Base-by-base conservation (phyloP, 2,888 invertebrate genomes). In the Amorpha juglandis region DNA sequence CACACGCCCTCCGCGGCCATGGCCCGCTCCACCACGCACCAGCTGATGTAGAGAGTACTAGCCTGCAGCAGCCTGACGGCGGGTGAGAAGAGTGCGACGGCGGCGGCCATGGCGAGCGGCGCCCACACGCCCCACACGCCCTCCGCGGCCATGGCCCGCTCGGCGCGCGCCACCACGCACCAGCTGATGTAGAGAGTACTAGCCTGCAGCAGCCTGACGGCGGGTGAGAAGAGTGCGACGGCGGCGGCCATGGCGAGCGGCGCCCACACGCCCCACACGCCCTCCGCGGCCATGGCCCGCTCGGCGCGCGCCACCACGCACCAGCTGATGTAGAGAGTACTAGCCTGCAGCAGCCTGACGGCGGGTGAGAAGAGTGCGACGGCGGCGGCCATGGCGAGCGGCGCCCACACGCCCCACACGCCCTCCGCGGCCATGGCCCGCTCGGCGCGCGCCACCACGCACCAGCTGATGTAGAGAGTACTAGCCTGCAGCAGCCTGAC, bases 401-500 rank as follows among this genome's bases (percentile, higher is more conserved):
- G 89, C 50, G 86, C 83, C 90, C 91, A 93, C 21, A 86, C 75
- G 16, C 83, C 77, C 47, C 91, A 90, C 68, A 87, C 87, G 2
- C 91, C 91, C 68, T 87, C 87, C 1, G 88, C 86, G 63, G 90
- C 91, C 89, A 93, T 85, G 48, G 89, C 88, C 67, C 92, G 80
- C 79, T 98, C 98, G 3, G 98, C 98, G 75, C 97, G 96, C 73
- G 97, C 97, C 72, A 99, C 98, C 78, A 99, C 98, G 71, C 96
- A 97, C 78, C 98, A 98, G 82, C 98, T 98, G 78, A 99, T 98
- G 89, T 99, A n/a, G n/a, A n/a, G n/a, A n/a, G n/a, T n/a, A n/a
- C n/a, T n/a, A n/a, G n/a, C n/a, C n/a, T n/a, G n/a, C n/a, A n/a
- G n/a, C n/a, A n/a, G n/a, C n/a, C n/a, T n/a, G n/a, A n/a, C n/a